Conservation (phyloP, 1,140 invertebrate genomes). For the Aphis craccivora region DNA sequence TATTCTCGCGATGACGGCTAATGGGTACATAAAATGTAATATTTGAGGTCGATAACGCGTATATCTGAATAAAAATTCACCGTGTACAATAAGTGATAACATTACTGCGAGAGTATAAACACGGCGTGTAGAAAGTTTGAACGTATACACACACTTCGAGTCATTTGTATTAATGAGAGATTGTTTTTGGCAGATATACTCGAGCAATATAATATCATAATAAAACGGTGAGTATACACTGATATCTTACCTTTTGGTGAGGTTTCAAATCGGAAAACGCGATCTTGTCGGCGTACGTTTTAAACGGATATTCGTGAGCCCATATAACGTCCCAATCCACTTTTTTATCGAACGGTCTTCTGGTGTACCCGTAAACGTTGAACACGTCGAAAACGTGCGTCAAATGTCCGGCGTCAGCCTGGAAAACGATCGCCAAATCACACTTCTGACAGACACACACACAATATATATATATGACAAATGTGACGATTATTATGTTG, state of each 20-base stretch:
- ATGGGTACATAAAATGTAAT: too few species aligned
- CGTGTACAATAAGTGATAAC: too few species aligned
- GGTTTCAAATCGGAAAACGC: conserved; percentile 69
- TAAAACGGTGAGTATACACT: background rate
- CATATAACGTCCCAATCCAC: conserved; percentile 87
- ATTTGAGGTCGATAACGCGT: too few species aligned
- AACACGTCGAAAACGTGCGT: conserved; percentile 81
- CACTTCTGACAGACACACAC: background rate
- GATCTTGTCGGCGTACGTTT: conserved; percentile 69
- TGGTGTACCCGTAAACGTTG: conserved; percentile 75
- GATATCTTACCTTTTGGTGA: conserved; percentile 71
- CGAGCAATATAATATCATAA: background rate
- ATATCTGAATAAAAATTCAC: too few species aligned
- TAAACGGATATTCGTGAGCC: conserved; percentile 93
- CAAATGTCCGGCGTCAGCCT: conserved; percentile 73
- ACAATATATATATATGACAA: too few species aligned
- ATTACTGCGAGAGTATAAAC: too few species aligned
- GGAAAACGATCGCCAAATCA: conserved; percentile 58
- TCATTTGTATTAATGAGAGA: background rate
- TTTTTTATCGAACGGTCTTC: conserved; percentile 66
- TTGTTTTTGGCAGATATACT: background rate
- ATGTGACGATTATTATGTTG: background rate
- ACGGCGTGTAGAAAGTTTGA: too few species aligned
- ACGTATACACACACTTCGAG: too few species aligned
- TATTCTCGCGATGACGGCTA: too few species aligned